Percentiles rank a stretch among this genome's conserved stretches.
phyloP scores from a whole-genome alignment of 2,113 vertebrate species.

The Phoxinus phoxinus region DNA sequence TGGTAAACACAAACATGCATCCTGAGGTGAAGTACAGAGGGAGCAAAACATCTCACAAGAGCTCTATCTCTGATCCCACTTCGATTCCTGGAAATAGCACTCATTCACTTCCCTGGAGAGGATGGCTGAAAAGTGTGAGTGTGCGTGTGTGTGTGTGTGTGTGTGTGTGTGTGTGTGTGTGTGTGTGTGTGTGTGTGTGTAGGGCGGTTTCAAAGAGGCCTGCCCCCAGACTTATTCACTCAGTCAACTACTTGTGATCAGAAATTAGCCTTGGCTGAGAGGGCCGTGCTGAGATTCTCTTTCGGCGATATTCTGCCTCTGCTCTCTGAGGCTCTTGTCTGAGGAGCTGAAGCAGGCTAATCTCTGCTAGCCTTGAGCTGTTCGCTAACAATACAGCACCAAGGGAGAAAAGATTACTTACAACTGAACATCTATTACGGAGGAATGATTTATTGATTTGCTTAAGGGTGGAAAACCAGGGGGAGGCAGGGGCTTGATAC shows the following conservation, averaged over 20 bases:
- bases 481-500: slow-evolving; percentile 4
- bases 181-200: no score
- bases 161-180: neutral
- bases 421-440: slow-evolving; percentile 37
- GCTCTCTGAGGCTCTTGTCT: slow-evolving; percentile 7
- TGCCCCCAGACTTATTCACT: slow-evolving; percentile 9
- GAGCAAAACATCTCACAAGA: slow-evolving; percentile 18
- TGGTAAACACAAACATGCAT: neutral
- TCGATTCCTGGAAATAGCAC: slow-evolving; percentile 11
- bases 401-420: slow-evolving; percentile 38
- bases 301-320: neutral
- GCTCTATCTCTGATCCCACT: slow-evolving; percentile 2
- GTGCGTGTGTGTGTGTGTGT: slow-evolving; percentile 15
- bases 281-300: slow-evolving; percentile 2
- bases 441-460: slow-evolving; percentile 44
- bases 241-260: slow-evolving; percentile 16
- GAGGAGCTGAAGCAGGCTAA: slow-evolving; percentile 9
- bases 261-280: slow-evolving; percentile 20
- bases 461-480: neutral
- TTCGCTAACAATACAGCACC: slow-evolving; percentile 8
- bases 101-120: slow-evolving; percentile 1
- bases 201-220: neutral
- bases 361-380: slow-evolving; percentile 32
- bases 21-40: neutral
- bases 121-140: slow-evolving; percentile 1